phyloP scores from a whole-genome alignment of 2,888 invertebrate genomes.

The Eilema depressum region DNA sequence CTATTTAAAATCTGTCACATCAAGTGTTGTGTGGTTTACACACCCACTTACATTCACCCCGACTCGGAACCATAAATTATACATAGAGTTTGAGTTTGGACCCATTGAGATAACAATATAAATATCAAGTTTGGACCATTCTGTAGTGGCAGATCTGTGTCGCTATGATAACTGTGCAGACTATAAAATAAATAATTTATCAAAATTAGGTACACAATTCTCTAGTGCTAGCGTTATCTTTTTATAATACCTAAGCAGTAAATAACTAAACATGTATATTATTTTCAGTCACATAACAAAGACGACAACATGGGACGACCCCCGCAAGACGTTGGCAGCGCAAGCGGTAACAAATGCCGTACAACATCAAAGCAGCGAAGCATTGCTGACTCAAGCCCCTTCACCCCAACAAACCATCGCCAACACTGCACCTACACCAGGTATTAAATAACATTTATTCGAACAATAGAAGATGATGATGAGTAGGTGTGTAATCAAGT shows the following conservation, averaged over 20 bases:
- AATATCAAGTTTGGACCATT: background rate
- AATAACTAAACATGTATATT: slow-evolving; percentile 22
- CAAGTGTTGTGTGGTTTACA: background rate
- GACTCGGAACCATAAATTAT: background rate
- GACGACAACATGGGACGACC: slow-evolving; percentile 97
- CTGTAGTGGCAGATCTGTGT: background rate
- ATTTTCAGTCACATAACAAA: slow-evolving; percentile 93
- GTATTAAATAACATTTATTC: slow-evolving; percentile 51
- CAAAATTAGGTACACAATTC: too few species aligned
- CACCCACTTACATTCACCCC: background rate
- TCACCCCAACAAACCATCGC: slow-evolving; percentile 77
- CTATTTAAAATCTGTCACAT: background rate
- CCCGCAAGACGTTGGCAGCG: slow-evolving; percentile 92
- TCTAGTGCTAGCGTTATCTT: too few species aligned
- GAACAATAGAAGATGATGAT: background rate
- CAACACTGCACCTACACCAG: slow-evolving; percentile 69
- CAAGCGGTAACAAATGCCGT: slow-evolving; percentile 84
- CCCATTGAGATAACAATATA: too few species aligned
- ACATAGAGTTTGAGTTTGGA: background rate
- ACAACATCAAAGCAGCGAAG: slow-evolving; percentile 85
- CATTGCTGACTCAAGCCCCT: slow-evolving; percentile 77
- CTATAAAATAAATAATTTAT: too few species aligned
- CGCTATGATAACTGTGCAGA: background rate
- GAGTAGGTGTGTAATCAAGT: background rate
- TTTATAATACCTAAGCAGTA: background rate